These are phyloP conservation scores for Sebastes itinus DNA, from an alignment of 2,797 vertebrate genomes.

Conservation along the genomic window DNA sequence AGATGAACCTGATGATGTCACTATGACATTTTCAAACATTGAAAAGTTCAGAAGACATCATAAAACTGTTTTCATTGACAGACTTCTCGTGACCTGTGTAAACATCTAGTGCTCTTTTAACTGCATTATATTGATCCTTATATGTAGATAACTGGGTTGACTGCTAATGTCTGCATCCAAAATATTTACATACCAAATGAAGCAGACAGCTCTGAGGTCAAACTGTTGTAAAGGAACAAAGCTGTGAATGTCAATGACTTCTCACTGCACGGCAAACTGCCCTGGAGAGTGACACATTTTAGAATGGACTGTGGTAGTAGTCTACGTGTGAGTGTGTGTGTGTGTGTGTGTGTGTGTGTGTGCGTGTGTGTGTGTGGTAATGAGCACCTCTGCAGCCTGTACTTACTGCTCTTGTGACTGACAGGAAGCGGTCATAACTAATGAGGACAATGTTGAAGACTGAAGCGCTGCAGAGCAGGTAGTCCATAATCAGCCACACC, in stretches of 20 bases:
- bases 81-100: not conserved
- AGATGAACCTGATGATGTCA: not conserved
- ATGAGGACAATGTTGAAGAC: constrained; percentile 94
- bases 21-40: not conserved
- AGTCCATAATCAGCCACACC: constrained; percentile 90
- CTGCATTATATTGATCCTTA: not conserved
- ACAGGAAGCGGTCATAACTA: constrained; percentile 92
- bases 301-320: not conserved
- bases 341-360: not conserved
- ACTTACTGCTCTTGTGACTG: constrained; percentile 91
- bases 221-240: not conserved
- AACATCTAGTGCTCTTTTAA: not conserved
- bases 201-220: not conserved
- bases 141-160: not conserved
- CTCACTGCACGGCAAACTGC: not conserved
- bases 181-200: constrained; percentile 20
- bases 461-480: constrained; percentile 90
- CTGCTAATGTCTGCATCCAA: constrained; percentile 2
- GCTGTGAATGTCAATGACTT: constrained; percentile 9
- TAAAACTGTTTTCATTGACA: not conserved
- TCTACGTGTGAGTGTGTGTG: not conserved
- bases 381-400: constrained; percentile 33
- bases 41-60: not conserved
- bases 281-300: not conserved
- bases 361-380: constrained; percentile 21